Evolutionary conservation across 2,113 vertebrate species (phyloP), one percentile per base, ranked within the genome.

Genomic region (Pseudopipra pipra): DNA sequence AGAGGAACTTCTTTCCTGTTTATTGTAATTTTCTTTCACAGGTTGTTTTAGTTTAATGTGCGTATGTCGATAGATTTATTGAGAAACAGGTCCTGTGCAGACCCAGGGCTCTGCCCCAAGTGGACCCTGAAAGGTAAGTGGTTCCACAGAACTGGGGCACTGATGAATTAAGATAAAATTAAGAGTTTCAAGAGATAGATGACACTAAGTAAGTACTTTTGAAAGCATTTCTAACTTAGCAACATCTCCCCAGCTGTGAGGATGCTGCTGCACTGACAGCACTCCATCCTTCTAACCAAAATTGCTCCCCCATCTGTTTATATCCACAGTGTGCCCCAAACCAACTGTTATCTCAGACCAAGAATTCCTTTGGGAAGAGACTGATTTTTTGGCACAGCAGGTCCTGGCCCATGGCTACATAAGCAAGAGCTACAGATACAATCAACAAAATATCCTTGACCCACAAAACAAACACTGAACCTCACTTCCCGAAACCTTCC

Each of bases 101-200:
- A 52, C 12, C 28, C 25, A 59, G n/a, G 44, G n/a, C 43, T 59
- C 61, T 27, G 43, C 35, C 66, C 56, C 54, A 21, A 15, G 35
- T 2, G 8, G 3, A 30, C 5, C 27, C 23, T 43, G 22, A 6
- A 11, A 43, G 51, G 19, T 3, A 58, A 63, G 10, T 0, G 12
- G 14, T 41, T 15, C 30, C 33, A 55, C 33, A 76, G 54, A 72
- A 56, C 30, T 35, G 23, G 39, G 52, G 24, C 63, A 62, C 54
- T 16, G 65, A 27, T 52, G 33, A 76, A 62, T 20, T n/a, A 73
- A 31, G 24, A 15, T 8, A 16, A 73, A 43, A 46, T 5, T 3
- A 20, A 47, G 23, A 37, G 8, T 59, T 87, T 71, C 3, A 8
- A 71, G 56, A 46, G 18, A 65, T 5, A 77, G 41, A 27, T 14